A percentile compares a stretch with the other conserved stretches of the same genome.
Conservation (phyloP, 2,797 vertebrate species). For the Peromyscus nudipes region DNA sequence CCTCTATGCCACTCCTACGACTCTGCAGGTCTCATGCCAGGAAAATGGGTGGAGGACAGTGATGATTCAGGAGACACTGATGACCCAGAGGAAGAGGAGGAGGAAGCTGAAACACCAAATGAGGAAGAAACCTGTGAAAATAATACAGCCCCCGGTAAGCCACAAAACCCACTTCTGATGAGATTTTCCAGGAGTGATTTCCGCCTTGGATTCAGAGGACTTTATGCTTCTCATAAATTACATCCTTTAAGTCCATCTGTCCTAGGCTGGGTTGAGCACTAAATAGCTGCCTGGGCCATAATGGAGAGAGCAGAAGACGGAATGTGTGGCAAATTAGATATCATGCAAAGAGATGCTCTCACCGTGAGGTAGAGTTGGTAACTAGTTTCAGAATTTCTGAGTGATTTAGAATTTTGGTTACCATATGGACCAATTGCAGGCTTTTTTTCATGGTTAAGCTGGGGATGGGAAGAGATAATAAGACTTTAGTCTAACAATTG, state of each 20-base stretch:
- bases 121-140: conserved; percentile 94
- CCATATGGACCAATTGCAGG: neutral
- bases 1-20: conserved; percentile 98
- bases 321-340: neutral
- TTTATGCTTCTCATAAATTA: neutral
- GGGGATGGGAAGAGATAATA: neutral
- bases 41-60: conserved; percentile 93
- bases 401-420: neutral
- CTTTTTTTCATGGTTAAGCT: neutral
- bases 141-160: conserved; percentile 91
- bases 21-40: conserved; percentile 96
- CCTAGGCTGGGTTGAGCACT: neutral
- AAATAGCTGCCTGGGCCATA: neutral
- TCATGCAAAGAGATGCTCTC: neutral
- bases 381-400: neutral
- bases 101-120: conserved; percentile 79
- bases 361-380: neutral
- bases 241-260: neutral
- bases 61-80: conserved; percentile 92
- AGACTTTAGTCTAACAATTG: neutral
- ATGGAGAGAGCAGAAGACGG: neutral
- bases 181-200: neutral
- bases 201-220: neutral
- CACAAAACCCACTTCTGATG: rapidly evolving
- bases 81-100: conserved; percentile 91